Conservation (phyloP, 2,113 vertebrate species). For the Cyprinodon variegatus region DNA sequence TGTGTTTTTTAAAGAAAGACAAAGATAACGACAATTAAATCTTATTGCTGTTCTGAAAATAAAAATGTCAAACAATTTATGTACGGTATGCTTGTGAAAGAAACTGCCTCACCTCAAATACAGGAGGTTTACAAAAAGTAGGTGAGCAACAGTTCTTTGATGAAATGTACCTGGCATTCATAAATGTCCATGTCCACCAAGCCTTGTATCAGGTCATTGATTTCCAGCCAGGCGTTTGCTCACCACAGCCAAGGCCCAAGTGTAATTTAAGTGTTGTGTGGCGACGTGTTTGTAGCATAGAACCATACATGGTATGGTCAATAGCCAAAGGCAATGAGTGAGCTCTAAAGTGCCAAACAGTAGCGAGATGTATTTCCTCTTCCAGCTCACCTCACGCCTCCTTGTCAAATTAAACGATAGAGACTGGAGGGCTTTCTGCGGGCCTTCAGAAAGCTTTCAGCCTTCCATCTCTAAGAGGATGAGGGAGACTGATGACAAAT, state of each 20-base stretch:
- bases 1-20: conserved; percentile 17
- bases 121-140: conserved; percentile 50
- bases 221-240: conserved; percentile 71
- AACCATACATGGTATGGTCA: conserved; percentile 75
- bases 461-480: conserved; percentile 60
- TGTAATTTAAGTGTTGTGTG: conserved; percentile 75
- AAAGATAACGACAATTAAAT: conserved; percentile 8
- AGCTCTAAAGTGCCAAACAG: conserved; percentile 73
- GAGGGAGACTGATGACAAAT: conserved; percentile 57
- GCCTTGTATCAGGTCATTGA: conserved; percentile 74
- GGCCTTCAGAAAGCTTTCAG: conserved; percentile 52
- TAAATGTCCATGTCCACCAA: conserved; percentile 68
- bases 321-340: conserved; percentile 70
- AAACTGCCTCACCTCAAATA: conserved; percentile 28
- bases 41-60: conserved; percentile 4
- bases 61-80: conserved; percentile 14
- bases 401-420: conserved; percentile 72
- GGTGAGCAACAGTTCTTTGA: conserved; percentile 58
- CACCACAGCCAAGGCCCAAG: conserved; percentile 68
- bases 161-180: conserved; percentile 70
- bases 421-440: conserved; percentile 65
- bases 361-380: conserved; percentile 73
- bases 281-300: conserved; percentile 65
- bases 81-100: conserved; percentile 8
- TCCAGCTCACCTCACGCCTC: conserved; percentile 73